Evolutionary conservation across 2,113 vertebrate species (phyloP).

Genomic region (Camelus bactrianus): DNA sequence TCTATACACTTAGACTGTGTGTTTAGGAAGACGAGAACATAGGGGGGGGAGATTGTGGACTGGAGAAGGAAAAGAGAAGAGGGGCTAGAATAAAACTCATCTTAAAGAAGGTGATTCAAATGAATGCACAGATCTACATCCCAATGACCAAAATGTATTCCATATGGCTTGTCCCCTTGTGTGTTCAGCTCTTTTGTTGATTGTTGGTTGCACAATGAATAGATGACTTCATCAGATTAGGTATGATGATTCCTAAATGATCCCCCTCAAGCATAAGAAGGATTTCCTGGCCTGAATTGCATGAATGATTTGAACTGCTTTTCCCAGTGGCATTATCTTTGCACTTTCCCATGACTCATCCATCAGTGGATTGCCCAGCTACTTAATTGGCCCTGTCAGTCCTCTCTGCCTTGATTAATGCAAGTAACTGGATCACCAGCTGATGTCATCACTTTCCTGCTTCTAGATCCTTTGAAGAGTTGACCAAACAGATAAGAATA

Average conservation of each 20-base stretch:
- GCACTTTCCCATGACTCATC: constrained; percentile 68
- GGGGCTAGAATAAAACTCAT: not conserved
- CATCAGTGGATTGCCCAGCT: constrained; percentile 48
- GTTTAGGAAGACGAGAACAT: not conserved
- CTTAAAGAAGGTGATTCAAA: constrained; percentile 53
- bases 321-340: constrained; percentile 76
- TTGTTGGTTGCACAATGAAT: constrained; percentile 37
- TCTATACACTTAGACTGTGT: not conserved
- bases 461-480: constrained; percentile 59
- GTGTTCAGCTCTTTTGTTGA: constrained; percentile 35
- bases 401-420: constrained; percentile 68
- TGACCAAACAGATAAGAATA: constrained; percentile 44
- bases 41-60: not conserved
- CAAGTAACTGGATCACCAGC: constrained; percentile 62
- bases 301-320: constrained; percentile 71
- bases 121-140: constrained; percentile 9
- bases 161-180: constrained; percentile 53
- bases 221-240: constrained; percentile 72
- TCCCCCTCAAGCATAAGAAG: constrained; percentile 58
- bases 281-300: constrained; percentile 72
- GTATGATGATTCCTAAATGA: constrained; percentile 62
- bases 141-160: constrained; percentile 58
- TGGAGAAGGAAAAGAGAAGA: not conserved
- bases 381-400: constrained; percentile 67
- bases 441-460: constrained; percentile 44